Base-by-base conservation (phyloP, 2,888 invertebrate species). In the Lithophane leautieri region DNA sequence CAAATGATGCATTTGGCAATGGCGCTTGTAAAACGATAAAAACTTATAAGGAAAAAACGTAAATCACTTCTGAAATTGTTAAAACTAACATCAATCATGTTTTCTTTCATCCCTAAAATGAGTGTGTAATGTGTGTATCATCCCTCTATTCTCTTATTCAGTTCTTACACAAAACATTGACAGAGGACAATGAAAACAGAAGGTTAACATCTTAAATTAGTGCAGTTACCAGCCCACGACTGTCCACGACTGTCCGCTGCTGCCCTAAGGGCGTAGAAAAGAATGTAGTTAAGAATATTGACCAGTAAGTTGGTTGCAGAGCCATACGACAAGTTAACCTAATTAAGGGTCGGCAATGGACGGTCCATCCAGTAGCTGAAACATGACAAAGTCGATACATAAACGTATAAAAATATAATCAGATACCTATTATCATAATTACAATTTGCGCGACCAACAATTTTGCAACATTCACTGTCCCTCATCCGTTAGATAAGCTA, bases 21-120 rank as follows among this genome's bases (percentile, higher is more conserved):
- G 14, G 28, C 22, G 34, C 40, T 66, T 61, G n/a, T 72, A 56
- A 75, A 75, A 60, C n/a, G 25, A 65, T 81, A 63, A 73, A 67
- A 70, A 69, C 74, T 70, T 56, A 54, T 50, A 62, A 61, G 28
- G 16, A 54, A 63, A 50, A 67, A 50, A 34, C 52, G 16, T 50
- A 22, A 70, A 67, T 44, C 19, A n/a, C 69, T 69, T 65, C 63
- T 56, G n/a, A 69, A 77, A 44, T 78, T 82, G 61, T 82, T 70
- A 54, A 65, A 82, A 69, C 68, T 40, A 54, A 62, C 65, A 70
- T 66, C 25, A 34, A 71, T 75, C 67, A 71, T 71, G 75, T 58
- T 75, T 75, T 66, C 1, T n/a, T 69, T 75, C 44, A 65, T 79
- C 50, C 34, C 47, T 14, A 67, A 82, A 70, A 70, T 73, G 25